These are phyloP conservation scores for Micromussa lordhowensis DNA, from an alignment of 92 coral and sea anemone genomes.

Conservation along the genomic window DNA sequence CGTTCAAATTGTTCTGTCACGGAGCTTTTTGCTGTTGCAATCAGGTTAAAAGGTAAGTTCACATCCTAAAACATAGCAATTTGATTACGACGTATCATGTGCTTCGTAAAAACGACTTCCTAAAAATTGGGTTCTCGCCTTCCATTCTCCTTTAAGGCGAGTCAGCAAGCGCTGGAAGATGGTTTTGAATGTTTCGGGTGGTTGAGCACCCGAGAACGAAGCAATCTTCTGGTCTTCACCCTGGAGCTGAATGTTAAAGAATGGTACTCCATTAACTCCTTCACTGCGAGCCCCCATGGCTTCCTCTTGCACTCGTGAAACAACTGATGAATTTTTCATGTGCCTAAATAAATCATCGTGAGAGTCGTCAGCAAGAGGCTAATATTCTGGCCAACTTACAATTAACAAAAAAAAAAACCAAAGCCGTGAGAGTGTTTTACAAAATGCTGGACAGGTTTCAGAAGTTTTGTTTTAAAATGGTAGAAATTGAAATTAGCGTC, in stretches of 20 bases:
- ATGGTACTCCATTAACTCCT: constrained; percentile 89
- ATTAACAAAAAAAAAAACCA: too few species aligned
- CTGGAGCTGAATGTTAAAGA: constrained; percentile 73
- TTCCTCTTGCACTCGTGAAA: constrained; percentile 77
- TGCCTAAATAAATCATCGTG: constrained; percentile 50
- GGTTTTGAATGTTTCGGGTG: constrained; percentile 75
- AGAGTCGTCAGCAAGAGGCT: not conserved
- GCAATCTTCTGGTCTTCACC: constrained; percentile 58
- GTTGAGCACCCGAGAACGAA: constrained; percentile 95
- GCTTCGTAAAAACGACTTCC: too few species aligned
- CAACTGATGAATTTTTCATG: constrained; percentile 69
- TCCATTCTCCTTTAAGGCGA: too few species aligned
- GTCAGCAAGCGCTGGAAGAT: constrained; percentile 76
- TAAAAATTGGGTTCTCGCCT: too few species aligned
- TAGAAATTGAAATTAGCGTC: not conserved
- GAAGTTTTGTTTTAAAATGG: not conserved
- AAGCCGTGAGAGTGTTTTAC: too few species aligned
- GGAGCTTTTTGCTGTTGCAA: too few species aligned
- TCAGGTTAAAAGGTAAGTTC: too few species aligned
- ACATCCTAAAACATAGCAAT: too few species aligned
- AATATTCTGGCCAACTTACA: not conserved
- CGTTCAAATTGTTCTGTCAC: too few species aligned
- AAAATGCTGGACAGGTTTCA: not conserved
- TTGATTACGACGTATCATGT: too few species aligned
- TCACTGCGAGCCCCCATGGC: constrained; percentile 67